These are phyloP conservation scores for Gallinago stenura DNA, from an alignment of 2,797 vertebrate species.

Conservation along the genomic window DNA sequence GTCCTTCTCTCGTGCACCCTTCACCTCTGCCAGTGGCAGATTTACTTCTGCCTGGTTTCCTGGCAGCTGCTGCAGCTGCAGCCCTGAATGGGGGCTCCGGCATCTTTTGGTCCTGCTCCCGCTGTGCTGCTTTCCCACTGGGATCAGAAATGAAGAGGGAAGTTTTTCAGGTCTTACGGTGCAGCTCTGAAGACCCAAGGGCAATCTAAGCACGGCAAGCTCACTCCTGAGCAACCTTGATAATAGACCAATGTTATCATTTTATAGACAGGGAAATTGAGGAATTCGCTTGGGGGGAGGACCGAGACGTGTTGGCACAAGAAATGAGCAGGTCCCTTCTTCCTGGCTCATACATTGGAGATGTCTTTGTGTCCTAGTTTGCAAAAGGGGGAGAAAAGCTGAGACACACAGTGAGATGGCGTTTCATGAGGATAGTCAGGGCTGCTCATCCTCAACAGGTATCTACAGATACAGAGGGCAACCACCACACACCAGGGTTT, in stretches of 20 bases:
- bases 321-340: neutral
- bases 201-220: neutral
- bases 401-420: fast-evolving
- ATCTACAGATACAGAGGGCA: neutral
- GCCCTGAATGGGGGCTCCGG: neutral
- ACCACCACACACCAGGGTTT: neutral
- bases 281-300: fast-evolving
- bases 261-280: neutral
- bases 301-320: fast-evolving
- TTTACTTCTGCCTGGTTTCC: constrained; percentile 51
- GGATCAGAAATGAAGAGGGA: neutral
- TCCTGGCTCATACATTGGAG: neutral
- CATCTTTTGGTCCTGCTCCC: neutral
- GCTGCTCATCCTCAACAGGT: neutral
- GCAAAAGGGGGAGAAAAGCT: neutral
- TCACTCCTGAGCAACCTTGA: neutral
- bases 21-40: constrained; percentile 38
- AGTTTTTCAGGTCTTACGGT: neutral
- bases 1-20: neutral
- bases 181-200: neutral
- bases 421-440: neutral
- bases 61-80: constrained; percentile 60
- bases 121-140: neutral
- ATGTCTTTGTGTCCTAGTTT: neutral
- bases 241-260: too few relatives aligned